Base-by-base conservation (phyloP, 2,797 vertebrate genomes). In the Corythornis leucogaster region DNA sequence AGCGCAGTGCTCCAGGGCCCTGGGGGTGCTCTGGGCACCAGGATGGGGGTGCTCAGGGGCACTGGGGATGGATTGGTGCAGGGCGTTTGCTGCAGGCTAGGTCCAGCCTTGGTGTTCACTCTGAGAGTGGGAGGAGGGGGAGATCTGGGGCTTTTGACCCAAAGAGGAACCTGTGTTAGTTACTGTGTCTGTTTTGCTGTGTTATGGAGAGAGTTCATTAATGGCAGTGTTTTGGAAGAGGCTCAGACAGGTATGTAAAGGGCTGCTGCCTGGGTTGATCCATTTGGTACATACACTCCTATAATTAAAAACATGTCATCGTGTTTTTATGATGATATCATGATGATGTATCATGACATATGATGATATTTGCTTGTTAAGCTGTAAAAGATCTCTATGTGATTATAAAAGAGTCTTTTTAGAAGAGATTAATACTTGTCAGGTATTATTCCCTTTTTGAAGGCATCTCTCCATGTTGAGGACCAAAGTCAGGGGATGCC, bases 21-120 rank as follows among this genome's bases (percentile, higher is more conserved):
- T 33, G 9, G 2, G 1, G 86, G 38, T 19, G 3, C 20, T 38
- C 76, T 0, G 2, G 33, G 63, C 22, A 16, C n/a, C 0, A 0
- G 48, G 38, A 0, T 2, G 4, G 9, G n/a, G 26, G 15, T 53
- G 38, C 18, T 2, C 0, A 1, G 54, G 82, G 55, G 12, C 24
- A 6, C 42, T 10, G 74, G 28, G 63, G 33, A 24, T 48, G 62
- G 14, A 42, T 45, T 45, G 20, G 19, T 51, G 43, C 0, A 0
- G 38, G 17, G 73, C 45, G 9, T 26, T 74, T 26, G 0, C 55
- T n/a, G 67, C 62, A 61, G 74, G 45, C 40, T 24, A 8, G 9
- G 19, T 67, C 45, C 22, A 24, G n/a, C 76, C 30, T 63, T 77
- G 58, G n/a, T 53, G 2, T 42, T 68, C 46, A 24, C 30, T 62